Base-by-base conservation (phyloP, 2,888 invertebrate genomes). In the Neoaliturus tenellus region DNA sequence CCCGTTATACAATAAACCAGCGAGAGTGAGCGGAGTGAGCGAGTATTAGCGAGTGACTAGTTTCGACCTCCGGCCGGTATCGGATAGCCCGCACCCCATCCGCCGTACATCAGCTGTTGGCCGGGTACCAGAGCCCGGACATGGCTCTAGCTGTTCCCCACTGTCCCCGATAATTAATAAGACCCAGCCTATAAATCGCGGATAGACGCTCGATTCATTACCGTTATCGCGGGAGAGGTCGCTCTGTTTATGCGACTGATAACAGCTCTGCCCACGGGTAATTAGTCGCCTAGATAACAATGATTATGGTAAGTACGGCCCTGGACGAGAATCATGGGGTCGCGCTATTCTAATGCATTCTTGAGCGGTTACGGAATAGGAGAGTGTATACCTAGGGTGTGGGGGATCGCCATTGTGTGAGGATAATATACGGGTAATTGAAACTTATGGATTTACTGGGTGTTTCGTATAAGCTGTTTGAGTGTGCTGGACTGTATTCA, bases 281-380 rank as follows among this genome's bases (percentile, higher is more conserved):
- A 62, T 62, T 62, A 62, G 62, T 62, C 62, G 62, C 62, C 31
- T 62, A 62, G 62, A 62, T 62, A 62, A 62, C 62, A 62, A 62
- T 62, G 62, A 62, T 62, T 62, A 62, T 62, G 62, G 62, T 62
- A 62, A 62, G 62, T 62, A 62, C 62, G 62, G 28, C 62, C 62
- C 62, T 62, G 62, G 62, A 2, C 4, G 28, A 28, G 62, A 62
- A 31, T 62, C 62, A 62, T 62, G 62, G 62, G 62, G 62, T 62
- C 62, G 62, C 51, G 51, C 10, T 62, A 62, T 62, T 62, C 62
- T 62, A 62, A 62, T 62, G 62, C 62, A 62, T 31, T 62, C 62
- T 31, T 51, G 51, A 31, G 14, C 62, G 62, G 62, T 62, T 62
- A 62, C 62, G 17, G 62, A 62, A 62, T 31, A 62, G n/a, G n/a